Base-by-base conservation (phyloP, 1,140 invertebrate genomes). In the Zaprionus africanus region DNA sequence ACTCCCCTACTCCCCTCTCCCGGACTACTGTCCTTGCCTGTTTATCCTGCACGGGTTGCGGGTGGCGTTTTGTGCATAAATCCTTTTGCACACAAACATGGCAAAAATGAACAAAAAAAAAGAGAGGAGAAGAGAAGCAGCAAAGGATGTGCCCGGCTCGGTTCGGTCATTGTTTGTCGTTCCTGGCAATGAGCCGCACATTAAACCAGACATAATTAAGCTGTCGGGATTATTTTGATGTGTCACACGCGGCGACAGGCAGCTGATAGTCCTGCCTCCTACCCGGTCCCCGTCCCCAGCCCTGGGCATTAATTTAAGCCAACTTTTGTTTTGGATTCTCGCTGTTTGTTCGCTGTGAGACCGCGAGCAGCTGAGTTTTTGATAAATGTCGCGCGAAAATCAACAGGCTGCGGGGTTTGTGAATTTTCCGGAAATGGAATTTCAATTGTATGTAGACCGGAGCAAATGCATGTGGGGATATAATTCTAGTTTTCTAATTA, bases 141-240 rank as follows among this genome's bases (percentile, higher is more conserved):
- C 69, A 83, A 80, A 83, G 83, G 81, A 87, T 87, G 74, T 87
- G 78, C 79, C 76, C 77, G 79, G 68, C 78, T 68, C 34, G 51
- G 56, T 56, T 80, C 68, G 83, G 85, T 81, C 82, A 88, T 87
- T 88, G 85, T 84, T 90, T 79, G 76, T 78, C 57, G 15, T 46
- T 17, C 56, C 70, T 75, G 76, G 78, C 78, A 80, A 81, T 76
- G 78, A 80, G 83, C 81, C 74, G 81, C 73, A 81, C 84, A 88
- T 90, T 68, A 78, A 73, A 77, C 70, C 79, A 66, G 78, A 81
- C 79, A 81, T 81, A 91, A 91, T 91, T 91, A 91, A 91, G 88
- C 87, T 91, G 87, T 91, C 82, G 87, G 84, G 87, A 91, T 91
- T 91, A 91, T 91, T 81, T 87, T 91, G 88, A 91, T 91, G 88